These are phyloP conservation scores for Drosophila mimetica DNA, from an alignment of 2,888 invertebrate species.

Conservation along the genomic window DNA sequence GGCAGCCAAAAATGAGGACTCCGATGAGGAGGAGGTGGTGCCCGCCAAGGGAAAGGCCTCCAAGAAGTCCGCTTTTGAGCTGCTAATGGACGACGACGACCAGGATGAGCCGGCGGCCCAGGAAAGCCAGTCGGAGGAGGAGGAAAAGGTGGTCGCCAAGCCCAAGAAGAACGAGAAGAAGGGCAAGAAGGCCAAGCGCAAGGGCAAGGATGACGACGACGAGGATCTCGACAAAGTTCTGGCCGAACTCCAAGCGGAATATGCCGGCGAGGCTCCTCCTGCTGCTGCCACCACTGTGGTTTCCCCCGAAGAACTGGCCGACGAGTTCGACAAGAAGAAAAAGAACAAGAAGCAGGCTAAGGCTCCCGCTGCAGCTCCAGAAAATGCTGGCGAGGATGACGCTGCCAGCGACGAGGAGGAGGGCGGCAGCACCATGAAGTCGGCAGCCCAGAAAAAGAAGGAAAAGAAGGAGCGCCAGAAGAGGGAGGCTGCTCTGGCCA, in stretches of 20 bases:
- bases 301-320: conserved; percentile 81
- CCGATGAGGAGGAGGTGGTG: conserved; percentile 77
- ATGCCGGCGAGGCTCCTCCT: conserved; percentile 88
- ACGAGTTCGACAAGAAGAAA: conserved; percentile 81
- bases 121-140: conserved; percentile 60
- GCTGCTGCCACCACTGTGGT: conserved; percentile 83
- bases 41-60: conserved; percentile 80
- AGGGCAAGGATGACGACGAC: conserved; percentile 90
- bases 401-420: conserved; percentile 86
- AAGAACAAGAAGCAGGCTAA: conserved; percentile 62
- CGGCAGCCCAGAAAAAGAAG: conserved; percentile 94
- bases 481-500: conserved; percentile 87
- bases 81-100: conserved; percentile 88
- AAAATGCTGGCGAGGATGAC: conserved; percentile 82
- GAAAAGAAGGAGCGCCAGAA: conserved; percentile 94
- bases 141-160: conserved; percentile 85
- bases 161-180: conserved; percentile 86
- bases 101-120: conserved; percentile 78
- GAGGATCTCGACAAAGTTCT: conserved; percentile 92
- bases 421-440: conserved; percentile 88
- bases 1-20: conserved; percentile 83
- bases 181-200: conserved; percentile 89
- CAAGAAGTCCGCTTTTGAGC: conserved; percentile 88
- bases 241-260: conserved; percentile 91
- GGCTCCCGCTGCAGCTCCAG: conserved; percentile 27